These are phyloP conservation scores for Lates calcarifer DNA, from an alignment of 2,113 vertebrate genomes.

Conservation along the genomic window DNA sequence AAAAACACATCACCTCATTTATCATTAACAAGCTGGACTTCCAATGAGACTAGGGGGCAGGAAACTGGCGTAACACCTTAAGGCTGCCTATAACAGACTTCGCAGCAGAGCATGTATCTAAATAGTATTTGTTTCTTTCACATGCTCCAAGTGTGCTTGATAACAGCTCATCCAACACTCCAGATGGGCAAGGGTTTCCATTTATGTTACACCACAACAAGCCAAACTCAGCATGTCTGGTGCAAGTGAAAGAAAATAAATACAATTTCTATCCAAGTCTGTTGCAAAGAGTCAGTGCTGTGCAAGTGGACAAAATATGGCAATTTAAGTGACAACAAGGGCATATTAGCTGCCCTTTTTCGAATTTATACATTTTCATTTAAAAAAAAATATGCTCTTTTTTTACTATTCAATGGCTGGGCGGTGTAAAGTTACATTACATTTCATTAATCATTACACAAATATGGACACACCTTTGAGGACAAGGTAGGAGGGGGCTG, in stretches of 20 bases:
- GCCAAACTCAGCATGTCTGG: conserved; percentile 32
- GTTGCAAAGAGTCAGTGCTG: conserved; percentile 57
- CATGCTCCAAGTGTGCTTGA: conserved; percentile 20
- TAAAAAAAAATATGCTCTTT: conserved; percentile 67
- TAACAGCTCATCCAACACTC: conserved; percentile 12
- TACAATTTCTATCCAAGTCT: conserved; percentile 21
- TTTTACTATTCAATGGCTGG: conserved; percentile 59
- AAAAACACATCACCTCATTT: conserved; percentile 62
- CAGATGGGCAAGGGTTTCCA: conserved; percentile 20
- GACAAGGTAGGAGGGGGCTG: conserved; percentile 30
- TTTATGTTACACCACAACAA: conserved; percentile 27
- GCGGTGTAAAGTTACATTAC: conserved; percentile 53
- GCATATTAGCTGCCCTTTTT: conserved; percentile 58
- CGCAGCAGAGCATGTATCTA: conserved; percentile 16
- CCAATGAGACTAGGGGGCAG: conserved; percentile 22
- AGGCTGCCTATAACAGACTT: conserved; percentile 12
- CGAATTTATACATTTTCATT: conserved; percentile 45
- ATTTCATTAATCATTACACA: conserved; percentile 57
- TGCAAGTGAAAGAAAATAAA: conserved; percentile 48
- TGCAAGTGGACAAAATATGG: conserved; percentile 74
- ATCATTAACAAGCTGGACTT: conserved; percentile 38
- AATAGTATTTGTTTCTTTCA: conserved; percentile 43
- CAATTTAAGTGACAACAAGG: conserved; percentile 53
- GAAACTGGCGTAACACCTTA: conserved; percentile 29
- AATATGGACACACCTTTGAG: conserved; percentile 54